Conservation (phyloP, 2,888 invertebrate species). For the Drosophila conformis region DNA sequence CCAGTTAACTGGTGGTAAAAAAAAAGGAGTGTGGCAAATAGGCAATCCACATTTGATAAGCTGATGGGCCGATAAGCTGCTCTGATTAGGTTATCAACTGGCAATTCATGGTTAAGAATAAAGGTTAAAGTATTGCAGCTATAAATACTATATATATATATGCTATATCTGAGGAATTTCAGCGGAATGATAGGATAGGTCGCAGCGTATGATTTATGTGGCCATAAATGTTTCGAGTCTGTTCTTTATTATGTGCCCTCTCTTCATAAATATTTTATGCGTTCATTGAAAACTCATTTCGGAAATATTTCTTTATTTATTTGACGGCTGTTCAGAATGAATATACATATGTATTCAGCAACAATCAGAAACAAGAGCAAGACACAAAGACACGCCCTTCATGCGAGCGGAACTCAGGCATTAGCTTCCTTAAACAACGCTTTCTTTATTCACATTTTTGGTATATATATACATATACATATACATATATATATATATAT, state of each 20-base stretch:
- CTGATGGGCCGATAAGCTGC: neutral
- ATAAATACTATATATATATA: neutral
- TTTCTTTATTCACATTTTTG: conserved; percentile 29
- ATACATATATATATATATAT: neutral
- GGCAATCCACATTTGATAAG: neutral
- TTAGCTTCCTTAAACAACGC: conserved; percentile 48
- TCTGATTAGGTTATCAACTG: neutral
- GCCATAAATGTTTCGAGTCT: neutral
- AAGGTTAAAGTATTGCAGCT: neutral
- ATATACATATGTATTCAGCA: conserved; percentile 33
- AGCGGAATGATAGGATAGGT: neutral
- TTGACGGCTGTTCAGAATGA: conserved; percentile 4
- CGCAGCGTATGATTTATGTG: neutral
- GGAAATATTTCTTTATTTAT: conserved; percentile 33
- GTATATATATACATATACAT: neutral
- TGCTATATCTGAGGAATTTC: neutral
- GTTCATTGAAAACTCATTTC: conserved; percentile 18
- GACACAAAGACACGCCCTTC: conserved; percentile 36
- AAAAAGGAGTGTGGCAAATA: neutral
- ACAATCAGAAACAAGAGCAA: conserved; percentile 19
- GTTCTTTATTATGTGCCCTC: neutral
- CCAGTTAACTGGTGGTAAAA: neutral
- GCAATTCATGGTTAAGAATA: neutral
- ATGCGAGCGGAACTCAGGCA: conserved; percentile 48
- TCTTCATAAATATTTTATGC: conserved; percentile 1